Percentiles rank a stretch among this genome's conserved stretches.
phyloP scores from a whole-genome alignment of 2,113 vertebrate genomes.

The Macroglossus sobrinus region DNA sequence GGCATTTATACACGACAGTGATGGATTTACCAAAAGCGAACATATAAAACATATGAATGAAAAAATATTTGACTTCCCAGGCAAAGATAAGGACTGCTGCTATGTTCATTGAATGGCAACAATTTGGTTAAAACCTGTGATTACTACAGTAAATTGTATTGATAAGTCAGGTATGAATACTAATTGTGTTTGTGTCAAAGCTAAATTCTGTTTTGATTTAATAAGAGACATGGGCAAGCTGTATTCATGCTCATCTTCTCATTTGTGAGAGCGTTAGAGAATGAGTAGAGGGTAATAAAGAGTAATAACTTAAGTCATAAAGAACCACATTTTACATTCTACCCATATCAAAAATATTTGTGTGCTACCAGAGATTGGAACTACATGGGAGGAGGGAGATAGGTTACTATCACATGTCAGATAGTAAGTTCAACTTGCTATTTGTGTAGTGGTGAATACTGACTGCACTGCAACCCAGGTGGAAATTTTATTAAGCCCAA shows the following conservation, averaged over 20 bases:
- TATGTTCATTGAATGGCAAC: neutral
- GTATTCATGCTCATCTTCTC: neutral
- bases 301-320: slow-evolving; percentile 10
- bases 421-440: neutral
- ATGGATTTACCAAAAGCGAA: neutral
- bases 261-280: neutral
- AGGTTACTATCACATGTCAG: neutral
- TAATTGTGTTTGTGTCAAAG: neutral
- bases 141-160: neutral
- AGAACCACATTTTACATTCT: slow-evolving; percentile 18
- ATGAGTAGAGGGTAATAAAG: neutral
- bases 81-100: neutral
- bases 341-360: neutral
- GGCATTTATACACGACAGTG: neutral
- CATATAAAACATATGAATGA: neutral
- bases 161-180: neutral
- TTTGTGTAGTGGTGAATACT: neutral
- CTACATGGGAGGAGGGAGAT: neutral
- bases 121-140: neutral
- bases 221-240: neutral
- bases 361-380: neutral
- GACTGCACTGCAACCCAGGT: neutral
- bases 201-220: neutral
- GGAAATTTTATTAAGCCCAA: neutral
- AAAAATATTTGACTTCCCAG: neutral